Evolutionary conservation across 2,797 vertebrate genomes (phyloP), one percentile per base, ranked within the genome.

Genomic region (Nothura maculosa): DNA sequence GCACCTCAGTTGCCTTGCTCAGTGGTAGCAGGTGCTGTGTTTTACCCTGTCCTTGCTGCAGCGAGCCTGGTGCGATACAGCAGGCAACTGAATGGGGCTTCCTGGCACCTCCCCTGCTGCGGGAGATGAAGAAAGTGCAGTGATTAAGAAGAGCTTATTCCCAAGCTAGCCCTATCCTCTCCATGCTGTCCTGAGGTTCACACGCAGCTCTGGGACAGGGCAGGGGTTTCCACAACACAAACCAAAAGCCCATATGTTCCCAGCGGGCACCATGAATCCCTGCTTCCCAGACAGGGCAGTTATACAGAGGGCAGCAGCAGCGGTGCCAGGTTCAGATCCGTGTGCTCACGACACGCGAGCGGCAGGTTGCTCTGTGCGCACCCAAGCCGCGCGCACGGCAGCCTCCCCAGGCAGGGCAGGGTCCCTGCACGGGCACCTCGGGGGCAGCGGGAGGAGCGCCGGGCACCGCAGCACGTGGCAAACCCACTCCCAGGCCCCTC

Each of bases 291-390:
- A 45, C 3, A 0, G 61, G 32, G 78, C 72, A 87, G 81, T 48
- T 72, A 85, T 60, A 62, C 48, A 85, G 92, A 72, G 45, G 25
- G 0, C 84, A 57, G 82, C 82, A 64, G 45, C 58, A 64, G 48
- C 87, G 82, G 73, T 3, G 4, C 61, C 1, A 4, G 47, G 73
- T 96, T 89, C 91, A 78, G 54, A 72, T 0, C 0, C 91, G 87
- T 50, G 58, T 54, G 58, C 89, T 92, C 94, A 89, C 85, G 75
- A 27, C 62, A 89, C 67, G 82, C 74, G 92, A 93, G 89, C 85
- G 91, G 75, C 76, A 92, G 92, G 94, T 85, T 69, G 92, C 3
- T 3, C 77, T 91, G 85, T 87, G 94, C 91, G 91, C 94, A 96
- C 85, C 90, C 40, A 13, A 76, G 73, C 36, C 89, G 77, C 91